Base-by-base conservation (phyloP, 2,113 vertebrate genomes). In the Elephantulus edwardii region DNA sequence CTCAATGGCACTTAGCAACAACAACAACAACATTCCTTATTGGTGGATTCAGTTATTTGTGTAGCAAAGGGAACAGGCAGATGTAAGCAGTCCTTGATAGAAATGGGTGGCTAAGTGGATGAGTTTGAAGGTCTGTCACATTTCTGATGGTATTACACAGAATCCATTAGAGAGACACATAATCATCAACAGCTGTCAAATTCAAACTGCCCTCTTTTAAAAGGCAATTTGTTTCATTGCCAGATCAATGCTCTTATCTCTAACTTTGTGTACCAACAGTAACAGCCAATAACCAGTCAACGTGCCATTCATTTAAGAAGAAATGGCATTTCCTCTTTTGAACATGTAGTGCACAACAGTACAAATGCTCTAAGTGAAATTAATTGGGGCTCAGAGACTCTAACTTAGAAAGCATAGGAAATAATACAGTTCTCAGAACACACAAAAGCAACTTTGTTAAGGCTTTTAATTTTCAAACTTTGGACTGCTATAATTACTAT, bases 231-330 rank as follows among this genome's bases (percentile, higher is more conserved):
- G 95, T 97, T 98, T 97, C 95, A 95, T 94, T 97, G 95, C 96
- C 95, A 97, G 96, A 97, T 97, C 96, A 79, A 96, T 97, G 96
- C 95, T 97, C 94, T 97, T 97, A 96, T 97, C 96, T 96, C 88
- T 96, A 96, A 96, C 96, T 96, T 94, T 96, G 89, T 82, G 14
- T 95, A 94, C 94, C 97, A 94, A 89, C 90, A 95, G 78, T 48
- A 80, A 94, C 94, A 97, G 95, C 96, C 97, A 96, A 97, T 96
- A 97, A 96, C 95, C 87, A 94, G 96, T 96, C 97, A 96, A 96
- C 95, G 95, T 93, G 94, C 93, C 77, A 97, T 96, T 96, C 95
- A 94, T 97, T 95, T 97, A 88, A 93, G 86, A 90, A 96, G 92
- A 92, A 93, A 94, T 56, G 8, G 5, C 54, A 56, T 56, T 56